phyloP scores from a whole-genome alignment of 2,797 vertebrate genomes.

The Chaetophractus vellerosus region DNA sequence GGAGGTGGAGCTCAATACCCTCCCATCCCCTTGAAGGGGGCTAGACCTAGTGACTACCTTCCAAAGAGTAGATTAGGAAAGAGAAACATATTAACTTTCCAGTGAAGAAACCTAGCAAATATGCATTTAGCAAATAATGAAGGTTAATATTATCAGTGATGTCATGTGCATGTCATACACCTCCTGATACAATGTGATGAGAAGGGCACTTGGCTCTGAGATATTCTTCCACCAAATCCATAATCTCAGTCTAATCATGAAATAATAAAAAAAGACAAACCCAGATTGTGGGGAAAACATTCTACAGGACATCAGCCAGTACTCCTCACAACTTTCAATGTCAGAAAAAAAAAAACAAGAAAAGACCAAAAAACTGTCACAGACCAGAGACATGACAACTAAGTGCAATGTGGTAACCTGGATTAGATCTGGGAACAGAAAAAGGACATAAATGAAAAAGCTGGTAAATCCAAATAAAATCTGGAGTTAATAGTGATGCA shows the following conservation, averaged over 20 bases:
- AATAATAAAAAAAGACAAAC: background rate
- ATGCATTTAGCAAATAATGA: background rate
- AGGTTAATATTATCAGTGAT: background rate
- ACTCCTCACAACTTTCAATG: background rate
- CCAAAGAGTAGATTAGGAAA: background rate
- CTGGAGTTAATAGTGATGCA: background rate
- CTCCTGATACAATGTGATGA: background rate
- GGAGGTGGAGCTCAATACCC: too few relatives aligned
- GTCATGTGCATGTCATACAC: background rate
- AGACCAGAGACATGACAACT: too few relatives aligned
- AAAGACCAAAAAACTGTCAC: too few relatives aligned
- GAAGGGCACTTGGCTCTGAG: background rate
- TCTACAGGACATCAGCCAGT: background rate
- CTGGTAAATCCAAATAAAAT: background rate
- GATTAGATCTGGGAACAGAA: background rate
- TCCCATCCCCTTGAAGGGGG: too few relatives aligned
- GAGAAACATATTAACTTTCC: background rate
- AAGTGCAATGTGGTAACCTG: too few relatives aligned
- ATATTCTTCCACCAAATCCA: background rate
- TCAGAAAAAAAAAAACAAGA: too few relatives aligned
- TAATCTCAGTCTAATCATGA: background rate
- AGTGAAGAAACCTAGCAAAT: background rate
- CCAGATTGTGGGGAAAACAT: background rate
- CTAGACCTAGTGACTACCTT: too few relatives aligned
- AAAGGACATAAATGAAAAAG: background rate